Conservation (phyloP, 2,888 invertebrate genomes). For the Celastrina argiolus region DNA sequence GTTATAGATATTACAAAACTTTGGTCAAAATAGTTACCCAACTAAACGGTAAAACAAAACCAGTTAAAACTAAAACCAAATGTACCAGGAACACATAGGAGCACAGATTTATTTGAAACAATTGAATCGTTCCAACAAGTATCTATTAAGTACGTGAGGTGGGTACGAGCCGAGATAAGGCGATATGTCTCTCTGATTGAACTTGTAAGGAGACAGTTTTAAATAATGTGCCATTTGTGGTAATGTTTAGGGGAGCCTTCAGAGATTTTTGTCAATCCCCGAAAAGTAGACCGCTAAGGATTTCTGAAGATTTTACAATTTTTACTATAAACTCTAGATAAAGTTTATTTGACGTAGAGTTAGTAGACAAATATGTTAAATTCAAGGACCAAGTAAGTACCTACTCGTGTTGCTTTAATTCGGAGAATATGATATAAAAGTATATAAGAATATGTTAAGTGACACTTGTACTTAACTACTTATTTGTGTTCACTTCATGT, state of each 20-base stretch:
- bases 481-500: too few species aligned
- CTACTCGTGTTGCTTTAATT: too few species aligned
- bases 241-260: background rate
- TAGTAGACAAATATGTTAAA: too few species aligned
- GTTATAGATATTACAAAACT: too few species aligned
- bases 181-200: slow-evolving; percentile 34
- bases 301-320: too few species aligned
- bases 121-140: slow-evolving; percentile 44
- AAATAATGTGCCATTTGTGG: slow-evolving; percentile 24
- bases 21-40: background rate
- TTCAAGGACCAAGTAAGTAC: too few species aligned
- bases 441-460: too few species aligned
- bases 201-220: slow-evolving; percentile 25
- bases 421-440: too few species aligned
- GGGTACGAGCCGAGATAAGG: slow-evolving; percentile 28
- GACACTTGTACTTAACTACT: too few species aligned
- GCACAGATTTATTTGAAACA: slow-evolving; percentile 42
- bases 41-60: background rate
- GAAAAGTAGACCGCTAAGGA: too few species aligned
- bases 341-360: too few species aligned
- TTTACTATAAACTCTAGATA: too few species aligned
- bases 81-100: slow-evolving; percentile 16
- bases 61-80: slow-evolving; percentile 5
- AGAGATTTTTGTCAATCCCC: background rate
- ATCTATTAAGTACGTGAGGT: slow-evolving; percentile 44